Conservation (phyloP, 2,113 vertebrate species). For the Montifringilla adamsi region DNA sequence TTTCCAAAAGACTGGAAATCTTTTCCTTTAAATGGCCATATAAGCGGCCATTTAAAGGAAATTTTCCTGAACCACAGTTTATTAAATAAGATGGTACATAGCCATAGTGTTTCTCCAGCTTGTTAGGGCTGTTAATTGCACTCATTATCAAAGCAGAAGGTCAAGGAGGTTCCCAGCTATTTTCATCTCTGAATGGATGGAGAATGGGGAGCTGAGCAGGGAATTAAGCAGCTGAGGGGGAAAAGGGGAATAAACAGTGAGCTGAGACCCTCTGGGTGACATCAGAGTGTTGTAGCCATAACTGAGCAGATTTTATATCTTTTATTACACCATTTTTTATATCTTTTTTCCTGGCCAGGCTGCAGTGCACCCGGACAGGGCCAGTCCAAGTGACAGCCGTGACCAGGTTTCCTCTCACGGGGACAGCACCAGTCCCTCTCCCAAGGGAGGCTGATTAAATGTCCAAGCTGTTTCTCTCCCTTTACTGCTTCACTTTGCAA, state of each 20-base stretch:
- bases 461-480: background rate
- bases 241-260: background rate
- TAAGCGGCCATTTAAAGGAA: rapidly evolving
- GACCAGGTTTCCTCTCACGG: background rate
- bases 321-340: background rate
- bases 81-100: background rate
- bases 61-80: background rate
- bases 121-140: background rate
- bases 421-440: background rate
- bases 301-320: background rate
- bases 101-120: background rate
- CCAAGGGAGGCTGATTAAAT: background rate
- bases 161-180: background rate
- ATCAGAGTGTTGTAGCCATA: background rate
- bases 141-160: background rate
- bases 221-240: background rate
- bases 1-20: background rate
- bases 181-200: background rate
- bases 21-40: background rate
- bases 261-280: background rate
- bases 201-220: background rate
- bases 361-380: background rate
- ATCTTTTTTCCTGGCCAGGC: background rate
- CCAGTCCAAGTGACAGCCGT: background rate
- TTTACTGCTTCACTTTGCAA: slow-evolving; percentile 22